These are phyloP conservation scores for Callimorpha dominula DNA, from an alignment of 2,888 invertebrate species.

Conservation along the genomic window DNA sequence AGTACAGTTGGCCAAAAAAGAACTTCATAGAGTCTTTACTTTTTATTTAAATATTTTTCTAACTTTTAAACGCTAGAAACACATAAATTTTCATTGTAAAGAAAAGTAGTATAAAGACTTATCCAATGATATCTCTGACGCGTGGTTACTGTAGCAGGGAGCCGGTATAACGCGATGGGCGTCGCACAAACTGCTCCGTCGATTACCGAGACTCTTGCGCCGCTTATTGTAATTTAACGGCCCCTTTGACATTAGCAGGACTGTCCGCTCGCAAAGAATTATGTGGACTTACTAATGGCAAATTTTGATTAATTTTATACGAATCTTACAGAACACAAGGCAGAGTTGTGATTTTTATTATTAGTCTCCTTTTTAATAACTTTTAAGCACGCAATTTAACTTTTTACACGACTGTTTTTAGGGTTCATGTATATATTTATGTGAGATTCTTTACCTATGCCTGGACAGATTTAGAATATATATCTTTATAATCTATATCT, in stretches of 20 bases:
- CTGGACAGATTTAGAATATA: no score
- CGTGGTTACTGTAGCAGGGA: constrained; percentile 67
- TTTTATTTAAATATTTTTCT: no score
- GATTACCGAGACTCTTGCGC: constrained; percentile 70
- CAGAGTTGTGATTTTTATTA: neutral
- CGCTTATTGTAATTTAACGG: constrained; percentile 73
- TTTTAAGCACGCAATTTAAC: no score
- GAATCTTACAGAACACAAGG: constrained; percentile 3
- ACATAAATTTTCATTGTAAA: no score
- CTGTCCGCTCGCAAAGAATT: constrained; percentile 54
- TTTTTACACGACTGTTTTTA: no score
- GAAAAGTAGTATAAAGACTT: neutral
- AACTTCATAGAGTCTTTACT: no score
- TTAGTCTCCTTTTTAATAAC: no score
- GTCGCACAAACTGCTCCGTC: constrained; percentile 70
- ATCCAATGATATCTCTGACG: neutral
- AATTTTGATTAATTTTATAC: constrained; percentile 19
- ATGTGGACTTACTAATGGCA: constrained; percentile 25
- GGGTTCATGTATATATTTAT: no score
- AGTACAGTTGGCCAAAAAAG: no score
- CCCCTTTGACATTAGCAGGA: constrained; percentile 66
- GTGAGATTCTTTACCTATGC: no score
- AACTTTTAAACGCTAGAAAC: no score
- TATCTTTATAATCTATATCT: no score
- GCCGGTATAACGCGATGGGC: constrained; percentile 79